These are phyloP conservation scores for Pseudochromis fuscus DNA, from an alignment of 2,797 vertebrate species.

Conservation along the genomic window DNA sequence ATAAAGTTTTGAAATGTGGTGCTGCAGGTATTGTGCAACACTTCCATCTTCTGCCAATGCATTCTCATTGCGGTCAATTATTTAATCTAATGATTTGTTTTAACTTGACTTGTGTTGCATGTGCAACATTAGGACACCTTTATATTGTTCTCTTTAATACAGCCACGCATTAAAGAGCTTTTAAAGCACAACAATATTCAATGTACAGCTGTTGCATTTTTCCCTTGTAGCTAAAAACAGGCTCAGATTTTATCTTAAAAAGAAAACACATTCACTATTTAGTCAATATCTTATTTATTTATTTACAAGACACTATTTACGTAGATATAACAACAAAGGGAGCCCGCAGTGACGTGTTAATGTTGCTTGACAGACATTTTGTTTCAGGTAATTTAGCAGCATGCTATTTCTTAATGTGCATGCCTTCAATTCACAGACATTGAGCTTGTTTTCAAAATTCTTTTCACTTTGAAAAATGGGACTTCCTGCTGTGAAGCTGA, in stretches of 20 bases:
- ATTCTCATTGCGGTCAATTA: too few species aligned
- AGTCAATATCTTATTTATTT: neutral
- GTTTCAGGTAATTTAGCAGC: conserved; percentile 34
- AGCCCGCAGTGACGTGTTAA: conserved; percentile 27
- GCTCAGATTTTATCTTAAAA: neutral
- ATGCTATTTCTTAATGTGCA: conserved; percentile 21
- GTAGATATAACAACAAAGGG: conserved; percentile 8
- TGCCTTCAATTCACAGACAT: conserved; percentile 25
- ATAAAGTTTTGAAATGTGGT: too few species aligned
- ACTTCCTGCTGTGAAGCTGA: conserved; percentile 45
- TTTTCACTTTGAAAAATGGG: conserved; percentile 46
- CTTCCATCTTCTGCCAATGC: too few species aligned
- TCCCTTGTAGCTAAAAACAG: neutral
- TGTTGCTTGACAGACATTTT: conserved; percentile 43
- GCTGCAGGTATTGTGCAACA: too few species aligned
- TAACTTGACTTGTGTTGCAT: too few species aligned
- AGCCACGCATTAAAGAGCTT: too few species aligned
- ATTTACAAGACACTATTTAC: conserved; percentile 2
- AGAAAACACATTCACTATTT: conserved; percentile 1
- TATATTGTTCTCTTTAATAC: too few species aligned
- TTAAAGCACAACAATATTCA: too few species aligned
- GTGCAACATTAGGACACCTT: too few species aligned
- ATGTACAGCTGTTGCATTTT: neutral
- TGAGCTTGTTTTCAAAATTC: conserved; percentile 23
- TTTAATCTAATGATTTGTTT: too few species aligned